Evolutionary conservation across 2,113 vertebrate genomes (phyloP).

Genomic region (Lutjanus erythropterus): DNA sequence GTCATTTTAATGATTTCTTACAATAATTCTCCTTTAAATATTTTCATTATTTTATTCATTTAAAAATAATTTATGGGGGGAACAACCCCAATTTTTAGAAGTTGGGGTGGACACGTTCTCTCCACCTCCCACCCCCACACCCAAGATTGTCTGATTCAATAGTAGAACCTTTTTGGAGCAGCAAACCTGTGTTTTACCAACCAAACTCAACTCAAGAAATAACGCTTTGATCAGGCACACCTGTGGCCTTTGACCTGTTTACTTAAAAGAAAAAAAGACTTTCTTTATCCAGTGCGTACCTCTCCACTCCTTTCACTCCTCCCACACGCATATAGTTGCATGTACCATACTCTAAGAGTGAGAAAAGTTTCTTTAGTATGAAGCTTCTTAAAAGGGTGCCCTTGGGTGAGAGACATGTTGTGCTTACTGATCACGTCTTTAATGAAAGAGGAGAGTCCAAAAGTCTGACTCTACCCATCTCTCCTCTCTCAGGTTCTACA

Average conservation of each 20-base stretch:
- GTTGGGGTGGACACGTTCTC: no score
- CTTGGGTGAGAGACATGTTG: conserved; percentile 69
- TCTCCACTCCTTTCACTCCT: background rate
- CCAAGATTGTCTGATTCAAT: conserved; percentile 8
- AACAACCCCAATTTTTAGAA: no score
- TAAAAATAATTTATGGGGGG: no score
- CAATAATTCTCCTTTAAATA: no score
- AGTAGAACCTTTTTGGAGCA: background rate
- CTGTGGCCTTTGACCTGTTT: conserved; percentile 12
- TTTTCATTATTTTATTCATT: no score
- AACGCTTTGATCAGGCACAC: conserved; percentile 15
- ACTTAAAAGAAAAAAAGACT: background rate
- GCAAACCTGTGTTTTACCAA: background rate
- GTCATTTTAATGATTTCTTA: no score
- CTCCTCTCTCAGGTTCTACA: conserved; percentile 69
- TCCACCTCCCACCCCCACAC: no score
- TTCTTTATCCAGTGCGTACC: conserved; percentile 10
- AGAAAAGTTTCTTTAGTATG: conserved; percentile 66
- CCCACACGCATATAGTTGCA: conserved; percentile 31
- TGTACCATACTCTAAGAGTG: conserved; percentile 36
- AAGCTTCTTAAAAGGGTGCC: conserved; percentile 65
- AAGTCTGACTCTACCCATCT: conserved; percentile 57
- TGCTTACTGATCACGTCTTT: conserved; percentile 79
- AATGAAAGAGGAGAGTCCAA: conserved; percentile 76
- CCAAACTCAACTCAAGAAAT: conserved; percentile 9